Base-by-base conservation (phyloP, 2,888 invertebrate species). In the Melieria omissa region DNA sequence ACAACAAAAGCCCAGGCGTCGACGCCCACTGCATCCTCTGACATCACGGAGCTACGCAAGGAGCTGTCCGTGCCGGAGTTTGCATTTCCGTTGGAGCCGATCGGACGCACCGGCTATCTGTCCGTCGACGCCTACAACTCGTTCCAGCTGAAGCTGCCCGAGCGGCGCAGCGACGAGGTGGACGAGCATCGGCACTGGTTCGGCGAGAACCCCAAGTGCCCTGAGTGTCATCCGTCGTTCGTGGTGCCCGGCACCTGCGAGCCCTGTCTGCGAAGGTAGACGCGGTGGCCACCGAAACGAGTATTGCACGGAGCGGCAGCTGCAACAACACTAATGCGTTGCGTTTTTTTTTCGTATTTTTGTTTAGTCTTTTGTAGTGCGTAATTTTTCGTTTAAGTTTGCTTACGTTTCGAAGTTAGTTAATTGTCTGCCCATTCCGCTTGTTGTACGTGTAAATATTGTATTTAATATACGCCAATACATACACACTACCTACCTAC, bases 151-250 rank as follows among this genome's bases (percentile, higher is more conserved):
- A 88, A 88, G 74, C 88, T 91, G 47, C 88, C 89, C 82, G 78
- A 88, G 82, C 68, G 88, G 84, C 79, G 80, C 42, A 74, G 72
- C 55, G 80, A 81, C 65, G 69, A 72, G 55, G 54, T 49, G 47
- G 75, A 79, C n/a, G 74, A 77, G 1, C 78, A 79, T n/a, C 76
- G 77, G 42, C 82, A 80, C 75, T 88, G 87, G 84, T 91, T 88
- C 76, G 91, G 90, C 8, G 91, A 91, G 81, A 91, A 90, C 80
- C 89, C 89, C 0, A 86, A 88, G 61, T 91, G 91, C 72, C 90
- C 91, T 0, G 89, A 91, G 76, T 91, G 91, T 79, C 91, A 91
- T 82, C 91, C 91, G 0, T 89, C 90, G 1, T 91, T 90, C 80
- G 83, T 91, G 14, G 86, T 86, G 64, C 90, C 91, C 0, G 91